Evolutionary conservation across 2,888 invertebrate genomes (phyloP).

Genomic region (Drosophila fulvimacula): DNA sequence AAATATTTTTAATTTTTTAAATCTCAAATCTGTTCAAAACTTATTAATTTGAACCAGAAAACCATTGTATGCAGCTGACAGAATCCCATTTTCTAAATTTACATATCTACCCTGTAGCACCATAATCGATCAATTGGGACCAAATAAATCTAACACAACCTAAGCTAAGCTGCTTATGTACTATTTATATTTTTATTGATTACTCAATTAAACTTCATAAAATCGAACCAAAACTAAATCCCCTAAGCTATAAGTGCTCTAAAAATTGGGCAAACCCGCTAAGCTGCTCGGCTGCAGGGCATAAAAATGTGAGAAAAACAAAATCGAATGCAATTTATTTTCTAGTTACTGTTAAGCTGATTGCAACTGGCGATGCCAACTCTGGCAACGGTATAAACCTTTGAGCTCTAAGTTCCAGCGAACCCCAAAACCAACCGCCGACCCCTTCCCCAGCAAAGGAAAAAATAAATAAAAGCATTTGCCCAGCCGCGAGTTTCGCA

Average conservation of each 20-base stretch:
- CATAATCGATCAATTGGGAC: background rate
- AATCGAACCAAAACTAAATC: background rate
- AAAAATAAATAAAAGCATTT: conserved; percentile 58
- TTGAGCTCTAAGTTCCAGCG: conserved; percentile 62
- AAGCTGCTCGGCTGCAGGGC: conserved; percentile 8
- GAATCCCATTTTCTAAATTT: background rate
- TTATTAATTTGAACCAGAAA: background rate
- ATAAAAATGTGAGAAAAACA: conserved; percentile 52
- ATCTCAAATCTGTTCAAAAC: too few species aligned
- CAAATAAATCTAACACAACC: background rate
- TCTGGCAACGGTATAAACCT: conserved; percentile 59
- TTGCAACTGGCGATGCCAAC: conserved; percentile 62
- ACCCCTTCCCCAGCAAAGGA: conserved; percentile 6
- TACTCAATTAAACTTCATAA: background rate
- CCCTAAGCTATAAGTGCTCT: background rate
- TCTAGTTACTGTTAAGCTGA: conserved; percentile 81
- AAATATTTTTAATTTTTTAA: too few species aligned
- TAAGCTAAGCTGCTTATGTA: background rate
- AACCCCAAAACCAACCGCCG: background rate
- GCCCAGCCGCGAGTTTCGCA: conserved; percentile 44
- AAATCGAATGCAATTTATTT: conserved; percentile 81
- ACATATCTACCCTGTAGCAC: background rate
- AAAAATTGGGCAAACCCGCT: background rate
- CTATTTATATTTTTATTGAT: background rate
- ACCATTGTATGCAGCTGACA: background rate